phyloP scores from a whole-genome alignment of 2,797 vertebrate genomes.

The Crypturellus tataupa region DNA sequence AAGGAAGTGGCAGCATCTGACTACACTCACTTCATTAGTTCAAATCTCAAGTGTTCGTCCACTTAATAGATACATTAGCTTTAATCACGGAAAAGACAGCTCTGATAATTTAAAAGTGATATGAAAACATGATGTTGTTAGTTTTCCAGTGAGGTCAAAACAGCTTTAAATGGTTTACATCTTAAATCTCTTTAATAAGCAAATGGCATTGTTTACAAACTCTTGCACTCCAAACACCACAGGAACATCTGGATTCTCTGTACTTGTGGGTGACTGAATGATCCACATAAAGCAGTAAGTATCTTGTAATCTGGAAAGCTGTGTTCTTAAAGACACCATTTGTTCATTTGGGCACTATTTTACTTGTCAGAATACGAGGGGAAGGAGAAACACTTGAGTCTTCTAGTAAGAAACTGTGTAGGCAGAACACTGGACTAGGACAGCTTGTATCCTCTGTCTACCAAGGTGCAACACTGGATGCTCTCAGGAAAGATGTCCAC shows the following conservation, averaged over 20 bases:
- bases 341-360: not conserved
- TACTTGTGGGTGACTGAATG: not conserved
- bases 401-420: not conserved
- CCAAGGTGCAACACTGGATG: not conserved
- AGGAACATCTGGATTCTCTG: not conserved
- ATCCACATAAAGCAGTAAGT: not conserved
- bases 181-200: not conserved
- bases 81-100: not conserved
- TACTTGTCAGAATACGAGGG: not conserved
- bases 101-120: not conserved
- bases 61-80: not conserved
- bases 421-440: not conserved
- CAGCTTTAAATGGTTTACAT: not conserved
- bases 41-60: not conserved
- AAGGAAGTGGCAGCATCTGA: not conserved
- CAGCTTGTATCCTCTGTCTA: not conserved
- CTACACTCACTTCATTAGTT: not conserved
- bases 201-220: not conserved
- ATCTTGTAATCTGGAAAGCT: not conserved
- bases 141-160: not conserved
- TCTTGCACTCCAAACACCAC: not conserved
- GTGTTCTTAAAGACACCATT: not conserved
- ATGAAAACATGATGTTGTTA: not conserved
- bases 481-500: slow-evolving; percentile 39
- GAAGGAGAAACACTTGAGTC: not conserved